Evolutionary conservation across 2,888 invertebrate genomes (phyloP).

Genomic region (Calameuta filiformis): DNA sequence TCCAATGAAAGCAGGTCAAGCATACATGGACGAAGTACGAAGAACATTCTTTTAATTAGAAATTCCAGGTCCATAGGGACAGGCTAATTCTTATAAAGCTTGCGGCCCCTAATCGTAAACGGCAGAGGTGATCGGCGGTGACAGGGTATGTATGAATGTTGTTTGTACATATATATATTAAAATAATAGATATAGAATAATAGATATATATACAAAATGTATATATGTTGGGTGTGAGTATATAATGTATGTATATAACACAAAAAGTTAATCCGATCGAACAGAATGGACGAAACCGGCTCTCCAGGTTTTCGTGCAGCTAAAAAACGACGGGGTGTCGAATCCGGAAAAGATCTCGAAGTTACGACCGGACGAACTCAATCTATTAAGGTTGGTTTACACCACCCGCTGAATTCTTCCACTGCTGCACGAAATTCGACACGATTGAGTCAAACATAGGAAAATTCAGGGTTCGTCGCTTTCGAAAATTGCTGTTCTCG

Average conservation of each 20-base stretch:
- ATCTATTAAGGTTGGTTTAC: slow-evolving; percentile 4
- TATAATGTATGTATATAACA: background rate
- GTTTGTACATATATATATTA: too few relatives aligned
- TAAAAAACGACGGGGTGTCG: slow-evolving; percentile 8
- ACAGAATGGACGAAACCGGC: slow-evolving; percentile 25
- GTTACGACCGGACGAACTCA: slow-evolving; percentile 16
- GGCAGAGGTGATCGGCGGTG: background rate
- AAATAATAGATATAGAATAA: too few relatives aligned
- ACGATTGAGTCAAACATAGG: background rate
- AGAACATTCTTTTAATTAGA: background rate
- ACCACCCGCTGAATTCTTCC: background rate
- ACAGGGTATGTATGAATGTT: background rate
- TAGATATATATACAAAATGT: too few relatives aligned
- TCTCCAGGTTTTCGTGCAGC: slow-evolving; percentile 14
- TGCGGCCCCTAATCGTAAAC: background rate
- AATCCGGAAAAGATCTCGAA: slow-evolving; percentile 12
- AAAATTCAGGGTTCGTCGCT: background rate
- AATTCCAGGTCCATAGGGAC: background rate
- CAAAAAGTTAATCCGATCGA: slow-evolving; percentile 23
- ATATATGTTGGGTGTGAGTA: too few relatives aligned
- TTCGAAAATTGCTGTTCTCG: background rate
- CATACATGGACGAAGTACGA: background rate
- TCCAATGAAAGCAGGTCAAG: background rate
- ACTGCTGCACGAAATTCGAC: background rate
- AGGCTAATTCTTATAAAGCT: background rate